These are phyloP conservation scores for Hirtodrosophila histrioides DNA, from an alignment of 2,888 invertebrate species.

Conservation along the genomic window DNA sequence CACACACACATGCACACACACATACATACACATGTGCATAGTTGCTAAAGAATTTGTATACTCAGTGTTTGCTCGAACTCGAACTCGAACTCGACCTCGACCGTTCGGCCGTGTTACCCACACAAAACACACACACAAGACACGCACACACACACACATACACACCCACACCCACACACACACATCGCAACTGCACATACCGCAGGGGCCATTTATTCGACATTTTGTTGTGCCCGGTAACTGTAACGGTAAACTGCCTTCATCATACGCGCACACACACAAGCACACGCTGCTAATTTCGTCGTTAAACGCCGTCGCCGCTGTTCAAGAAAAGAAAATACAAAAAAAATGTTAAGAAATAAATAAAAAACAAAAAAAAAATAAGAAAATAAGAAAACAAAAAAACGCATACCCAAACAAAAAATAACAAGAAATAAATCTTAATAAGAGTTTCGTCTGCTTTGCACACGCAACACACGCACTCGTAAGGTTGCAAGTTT, in stretches of 20 bases:
- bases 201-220: slow-evolving; percentile 35
- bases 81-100: neutral
- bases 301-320: slow-evolving; percentile 47
- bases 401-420: neutral
- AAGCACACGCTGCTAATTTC: slow-evolving; percentile 42
- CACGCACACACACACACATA: slow-evolving; percentile 8
- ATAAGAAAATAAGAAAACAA: slow-evolving; percentile 2
- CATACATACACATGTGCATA: slow-evolving; percentile 20
- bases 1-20: slow-evolving; percentile 1
- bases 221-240: slow-evolving; percentile 43
- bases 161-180: slow-evolving; percentile 1
- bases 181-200: slow-evolving; percentile 14
- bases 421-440: slow-evolving; percentile 13
- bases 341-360: too few species aligned
- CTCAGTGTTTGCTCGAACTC: slow-evolving; percentile 37
- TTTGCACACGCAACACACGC: slow-evolving; percentile 58
- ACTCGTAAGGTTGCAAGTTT: slow-evolving; percentile 43
- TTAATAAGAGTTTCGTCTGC: slow-evolving; percentile 42
- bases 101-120: neutral
- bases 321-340: slow-evolving; percentile 28
- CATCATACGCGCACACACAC: slow-evolving; percentile 11
- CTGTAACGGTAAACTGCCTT: slow-evolving; percentile 40
- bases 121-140: slow-evolving; percentile 10
- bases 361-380: slow-evolving; percentile 3
- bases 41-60: slow-evolving; percentile 44